A percentile compares a stretch with the other conserved stretches of the same genome.
phyloP scores from a whole-genome alignment of 2,888 invertebrate genomes.

The Sisyra terminalis region DNA sequence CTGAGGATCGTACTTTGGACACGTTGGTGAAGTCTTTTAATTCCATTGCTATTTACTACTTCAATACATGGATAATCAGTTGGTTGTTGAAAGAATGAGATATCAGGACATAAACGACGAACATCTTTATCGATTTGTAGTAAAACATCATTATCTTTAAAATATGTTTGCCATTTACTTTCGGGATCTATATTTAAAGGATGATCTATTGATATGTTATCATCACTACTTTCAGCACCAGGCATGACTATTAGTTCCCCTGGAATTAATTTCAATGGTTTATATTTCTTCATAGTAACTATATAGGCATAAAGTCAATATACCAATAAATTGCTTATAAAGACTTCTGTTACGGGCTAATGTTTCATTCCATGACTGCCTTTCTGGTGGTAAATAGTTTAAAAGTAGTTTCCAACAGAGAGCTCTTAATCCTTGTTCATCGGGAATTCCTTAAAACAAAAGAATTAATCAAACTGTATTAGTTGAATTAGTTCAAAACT shows the following conservation, averaged over 20 bases:
- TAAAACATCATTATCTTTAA: conserved; percentile 94
- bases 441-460: conserved; percentile 58
- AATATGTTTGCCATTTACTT: conserved; percentile 90
- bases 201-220: conserved; percentile 53
- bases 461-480: not conserved
- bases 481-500: not conserved
- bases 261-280: conserved; percentile 21
- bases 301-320: conserved; percentile 9
- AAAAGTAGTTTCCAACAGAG: conserved; percentile 79
- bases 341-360: conserved; percentile 59
- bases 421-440: conserved; percentile 66
- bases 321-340: conserved; percentile 69
- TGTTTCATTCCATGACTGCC: conserved; percentile 46
- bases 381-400: conserved; percentile 64
- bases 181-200: conserved; percentile 90
- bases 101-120: conserved; percentile 83
- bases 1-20: conserved; percentile 75
- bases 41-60: conserved; percentile 62
- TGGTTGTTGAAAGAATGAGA: conserved; percentile 92
- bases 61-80: conserved; percentile 79
- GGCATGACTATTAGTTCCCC: conserved; percentile 82
- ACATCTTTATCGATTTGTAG: conserved; percentile 97
- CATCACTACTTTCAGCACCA: conserved; percentile 41
- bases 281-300: not conserved
- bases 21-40: conserved; percentile 71